phyloP scores from a whole-genome alignment of 2,113 vertebrate genomes.

The Amblyopsis rosae region DNA sequence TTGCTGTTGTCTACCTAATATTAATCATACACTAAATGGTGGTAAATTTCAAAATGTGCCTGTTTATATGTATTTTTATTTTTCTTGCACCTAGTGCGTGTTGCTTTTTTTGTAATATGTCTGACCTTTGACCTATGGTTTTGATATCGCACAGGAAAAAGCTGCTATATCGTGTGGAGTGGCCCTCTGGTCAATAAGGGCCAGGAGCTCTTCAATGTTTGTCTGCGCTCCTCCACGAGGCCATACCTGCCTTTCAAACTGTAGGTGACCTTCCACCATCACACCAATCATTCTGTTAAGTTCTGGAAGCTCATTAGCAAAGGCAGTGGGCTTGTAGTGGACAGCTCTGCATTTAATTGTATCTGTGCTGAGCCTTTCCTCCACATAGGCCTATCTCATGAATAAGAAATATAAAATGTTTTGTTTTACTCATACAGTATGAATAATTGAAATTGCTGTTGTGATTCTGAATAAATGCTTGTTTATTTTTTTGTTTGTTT shows the following conservation, averaged over 20 bases:
- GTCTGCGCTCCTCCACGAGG: conserved; percentile 81
- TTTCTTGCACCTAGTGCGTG: not conserved
- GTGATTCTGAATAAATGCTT: too few species aligned
- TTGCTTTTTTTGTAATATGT: not conserved
- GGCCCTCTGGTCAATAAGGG: conserved; percentile 90
- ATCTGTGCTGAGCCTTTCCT: too few species aligned
- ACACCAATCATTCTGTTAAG: not conserved
- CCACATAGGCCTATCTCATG: too few species aligned
- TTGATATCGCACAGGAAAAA: conserved; percentile 74
- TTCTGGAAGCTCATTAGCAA: not conserved
- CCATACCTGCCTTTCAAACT: conserved; percentile 89
- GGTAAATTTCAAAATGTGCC: not conserved
- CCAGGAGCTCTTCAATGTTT: conserved; percentile 85
- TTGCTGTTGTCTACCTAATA: too few species aligned
- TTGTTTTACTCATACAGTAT: too few species aligned
- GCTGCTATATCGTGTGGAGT: conserved; percentile 88
- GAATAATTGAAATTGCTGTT: too few species aligned
- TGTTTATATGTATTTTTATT: not conserved
- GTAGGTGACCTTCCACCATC: conserved; percentile 76
- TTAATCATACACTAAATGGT: not conserved
- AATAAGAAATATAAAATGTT: too few species aligned
- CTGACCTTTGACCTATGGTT: conserved; percentile 24
- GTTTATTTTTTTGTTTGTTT: not conserved
- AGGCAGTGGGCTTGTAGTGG: too few species aligned
- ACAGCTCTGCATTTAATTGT: too few species aligned